phyloP scores from a whole-genome alignment of 2,888 invertebrate genomes.

The Minunthozetes semirufus region DNA sequence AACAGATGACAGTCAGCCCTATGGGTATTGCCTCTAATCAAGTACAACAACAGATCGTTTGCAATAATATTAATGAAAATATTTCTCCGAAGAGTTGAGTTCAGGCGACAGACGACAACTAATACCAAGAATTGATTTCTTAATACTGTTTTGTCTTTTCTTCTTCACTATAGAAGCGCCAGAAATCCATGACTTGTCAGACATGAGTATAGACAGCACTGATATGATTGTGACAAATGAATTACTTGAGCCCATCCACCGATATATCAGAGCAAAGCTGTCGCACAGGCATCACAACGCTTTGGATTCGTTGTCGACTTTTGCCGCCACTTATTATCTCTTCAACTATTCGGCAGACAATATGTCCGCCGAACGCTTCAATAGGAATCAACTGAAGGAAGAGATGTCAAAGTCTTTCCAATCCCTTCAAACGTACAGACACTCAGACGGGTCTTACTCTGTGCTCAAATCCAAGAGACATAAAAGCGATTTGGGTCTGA shows the following conservation, averaged over 20 bases:
- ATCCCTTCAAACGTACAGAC: background rate
- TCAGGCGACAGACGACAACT: background rate
- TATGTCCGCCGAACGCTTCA: background rate
- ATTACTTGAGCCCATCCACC: background rate
- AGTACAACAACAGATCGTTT: background rate
- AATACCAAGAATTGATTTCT: background rate
- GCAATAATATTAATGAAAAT: conserved; percentile 13
- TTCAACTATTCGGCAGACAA: background rate
- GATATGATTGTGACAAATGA: conserved; percentile 10
- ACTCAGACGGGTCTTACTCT: conserved; percentile 28
- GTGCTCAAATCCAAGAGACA: background rate
- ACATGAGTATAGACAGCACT: background rate
- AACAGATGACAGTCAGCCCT: background rate
- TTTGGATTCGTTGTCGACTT: background rate
- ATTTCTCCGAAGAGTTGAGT: background rate
- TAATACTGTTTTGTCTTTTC: background rate
- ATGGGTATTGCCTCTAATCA: background rate
- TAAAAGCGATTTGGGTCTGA: background rate
- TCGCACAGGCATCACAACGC: background rate
- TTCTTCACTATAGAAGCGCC: background rate
- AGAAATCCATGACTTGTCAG: conserved; percentile 2
- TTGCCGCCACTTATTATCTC: conserved; percentile 18
- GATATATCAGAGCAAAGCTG: background rate
- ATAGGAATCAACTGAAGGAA: background rate
- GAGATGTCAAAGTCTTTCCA: conserved; percentile 1